Evolutionary conservation across 1,140 invertebrate genomes (phyloP), one percentile per base, ranked within the genome.

Genomic region (Apis dorsata): DNA sequence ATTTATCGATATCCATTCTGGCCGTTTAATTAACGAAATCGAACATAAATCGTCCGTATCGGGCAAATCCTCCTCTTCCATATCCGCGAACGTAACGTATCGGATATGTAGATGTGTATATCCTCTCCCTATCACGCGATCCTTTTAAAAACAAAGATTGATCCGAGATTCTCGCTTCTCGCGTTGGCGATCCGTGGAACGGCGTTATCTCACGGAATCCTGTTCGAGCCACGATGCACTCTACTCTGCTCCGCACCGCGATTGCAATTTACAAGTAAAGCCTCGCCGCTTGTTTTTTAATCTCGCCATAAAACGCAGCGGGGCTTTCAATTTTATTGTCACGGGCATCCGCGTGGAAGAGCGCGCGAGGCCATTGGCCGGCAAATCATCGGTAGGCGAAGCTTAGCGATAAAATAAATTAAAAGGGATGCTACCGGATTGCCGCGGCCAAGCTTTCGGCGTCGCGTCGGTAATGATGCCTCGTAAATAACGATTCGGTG

Each of bases 371-470:
- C 69, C 63, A 19, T 28, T 5, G 53, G 49, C 51, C 34, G 71
- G 84, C 81, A 79, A 89, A 88, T 90, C 81, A 89, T 83, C 79
- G 75, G 85, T 78, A 63, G 80, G 78, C 83, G 81, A 69, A 76
- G 73, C 78, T 84, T 85, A 76, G 86, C 86, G 89, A 92, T 92
- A 90, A 91, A 91, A 90, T 91, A 91, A 91, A 91, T 91, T 90
- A 89, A 89, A 81, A 85, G 83, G 65, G 81, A 91, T 85, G 91
- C 91, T 91, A 91, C 91, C 86, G 90, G 79, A 84, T 91, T 90
- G 85, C 34, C 34, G 34, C 89, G 87, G 79, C 78, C 62, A 81
- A 65, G 84, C 72, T 81, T 74, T 83, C 85, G 81, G 75, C 73
- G 71, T 80, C 85, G 85, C 57, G 21, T 60, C 66, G 87, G 34